A percentile compares a stretch with the other conserved stretches of the same genome.
These are phyloP conservation scores for Pheosia gnoma DNA, from an alignment of 2,888 invertebrate genomes.

Conservation along the genomic window DNA sequence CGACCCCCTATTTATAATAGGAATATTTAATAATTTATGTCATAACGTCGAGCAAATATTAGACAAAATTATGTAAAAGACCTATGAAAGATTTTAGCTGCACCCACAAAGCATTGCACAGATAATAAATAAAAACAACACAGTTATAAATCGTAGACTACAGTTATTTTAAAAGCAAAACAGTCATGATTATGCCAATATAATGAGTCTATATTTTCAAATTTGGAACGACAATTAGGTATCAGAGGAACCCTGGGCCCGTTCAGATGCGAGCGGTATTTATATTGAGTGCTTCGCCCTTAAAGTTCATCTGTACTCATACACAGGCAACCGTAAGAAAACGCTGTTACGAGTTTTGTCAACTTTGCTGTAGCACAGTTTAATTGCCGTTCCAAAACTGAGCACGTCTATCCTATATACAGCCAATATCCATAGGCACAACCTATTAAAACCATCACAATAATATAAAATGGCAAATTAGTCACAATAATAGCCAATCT, in stretches of 20 bases:
- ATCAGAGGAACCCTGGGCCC: neutral
- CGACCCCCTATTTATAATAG: too few species aligned
- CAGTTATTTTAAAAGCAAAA: slow-evolving; percentile 14
- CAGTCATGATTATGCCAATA: slow-evolving; percentile 32
- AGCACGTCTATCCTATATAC: slow-evolving; percentile 15
- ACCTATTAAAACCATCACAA: slow-evolving; percentile 27
- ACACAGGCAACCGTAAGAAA: too few species aligned
- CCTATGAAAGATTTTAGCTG: slow-evolving; percentile 3
- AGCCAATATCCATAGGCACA: slow-evolving; percentile 15
- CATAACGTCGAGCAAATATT: too few species aligned
- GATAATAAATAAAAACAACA: slow-evolving; percentile 22
- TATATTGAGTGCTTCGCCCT: neutral
- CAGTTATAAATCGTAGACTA: slow-evolving; percentile 20
- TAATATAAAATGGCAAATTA: slow-evolving; percentile 18
- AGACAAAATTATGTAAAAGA: too few species aligned
- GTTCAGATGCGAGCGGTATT: neutral
- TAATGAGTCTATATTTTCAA: slow-evolving; percentile 7
- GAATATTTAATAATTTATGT: too few species aligned
- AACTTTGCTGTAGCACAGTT: slow-evolving; percentile 6
- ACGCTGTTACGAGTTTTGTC: too few species aligned
- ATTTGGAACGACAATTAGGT: slow-evolving; percentile 21
- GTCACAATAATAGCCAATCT: slow-evolving; percentile 12
- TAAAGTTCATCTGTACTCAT: too few species aligned
- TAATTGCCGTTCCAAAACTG: slow-evolving; percentile 15
- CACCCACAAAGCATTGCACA: slow-evolving; percentile 13